Conservation (phyloP, 2,797 vertebrate species). For the Poeciliopsis paucimaculata region DNA sequence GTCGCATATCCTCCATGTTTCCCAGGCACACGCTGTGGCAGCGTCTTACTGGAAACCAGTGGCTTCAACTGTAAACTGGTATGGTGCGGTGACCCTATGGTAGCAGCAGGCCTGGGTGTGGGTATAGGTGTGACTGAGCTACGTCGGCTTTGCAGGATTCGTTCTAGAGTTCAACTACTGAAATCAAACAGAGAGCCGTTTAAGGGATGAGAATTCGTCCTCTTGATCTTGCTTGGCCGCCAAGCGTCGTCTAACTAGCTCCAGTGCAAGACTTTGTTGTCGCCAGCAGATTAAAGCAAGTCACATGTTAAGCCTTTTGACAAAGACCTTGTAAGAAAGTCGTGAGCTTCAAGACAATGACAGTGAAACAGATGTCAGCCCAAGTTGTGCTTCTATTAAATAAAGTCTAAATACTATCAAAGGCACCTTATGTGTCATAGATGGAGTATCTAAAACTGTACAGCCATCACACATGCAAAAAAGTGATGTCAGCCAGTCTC, state of each 20-base stretch:
- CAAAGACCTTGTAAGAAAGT: neutral
- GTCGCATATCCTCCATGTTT: slow-evolving; percentile 33
- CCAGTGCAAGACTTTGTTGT: neutral
- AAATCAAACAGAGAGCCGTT: slow-evolving; percentile 21
- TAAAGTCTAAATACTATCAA: neutral
- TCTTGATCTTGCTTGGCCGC: neutral
- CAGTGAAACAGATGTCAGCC: neutral
- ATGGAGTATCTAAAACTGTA: neutral
- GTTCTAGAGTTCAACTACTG: slow-evolving; percentile 9
- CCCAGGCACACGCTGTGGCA: slow-evolving; percentile 14
- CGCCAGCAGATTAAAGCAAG: neutral
- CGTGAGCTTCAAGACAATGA: neutral
- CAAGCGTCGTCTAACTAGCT: neutral
- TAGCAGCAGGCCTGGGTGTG: slow-evolving; percentile 9
- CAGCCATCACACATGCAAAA: neutral
- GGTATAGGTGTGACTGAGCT: slow-evolving; percentile 19
- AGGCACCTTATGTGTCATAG: neutral
- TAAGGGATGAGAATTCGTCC: neutral
- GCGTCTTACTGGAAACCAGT: slow-evolving; percentile 71
- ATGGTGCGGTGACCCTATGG: neutral
- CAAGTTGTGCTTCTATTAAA: neutral
- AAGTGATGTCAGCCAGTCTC: neutral
- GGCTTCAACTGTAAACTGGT: slow-evolving; percentile 41
- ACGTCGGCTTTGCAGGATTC: neutral
- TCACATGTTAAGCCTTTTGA: neutral